These are phyloP conservation scores for Neoarius graeffei DNA, from an alignment of 2,113 vertebrate species.

Conservation along the genomic window DNA sequence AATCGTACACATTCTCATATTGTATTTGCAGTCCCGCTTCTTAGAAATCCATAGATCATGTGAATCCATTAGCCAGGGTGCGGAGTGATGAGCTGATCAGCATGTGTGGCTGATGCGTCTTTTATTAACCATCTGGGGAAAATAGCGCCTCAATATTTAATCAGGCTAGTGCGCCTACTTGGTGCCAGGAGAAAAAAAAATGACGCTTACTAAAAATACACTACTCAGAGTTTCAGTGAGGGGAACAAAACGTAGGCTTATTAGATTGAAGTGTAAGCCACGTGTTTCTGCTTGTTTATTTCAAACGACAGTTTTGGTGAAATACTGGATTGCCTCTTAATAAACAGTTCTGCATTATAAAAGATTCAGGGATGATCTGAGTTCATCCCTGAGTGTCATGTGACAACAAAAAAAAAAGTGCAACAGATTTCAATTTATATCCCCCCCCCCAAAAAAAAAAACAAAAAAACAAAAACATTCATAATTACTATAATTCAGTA, in stretches of 20 bases:
- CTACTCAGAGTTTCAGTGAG: constrained; percentile 40
- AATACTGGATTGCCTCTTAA: background rate
- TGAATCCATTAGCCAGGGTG: constrained; percentile 26
- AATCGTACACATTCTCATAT: background rate
- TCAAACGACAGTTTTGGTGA: constrained; percentile 1
- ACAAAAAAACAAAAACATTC: no score
- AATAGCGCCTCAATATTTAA: constrained; percentile 50
- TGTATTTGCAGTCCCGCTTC: background rate
- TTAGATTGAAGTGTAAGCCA: background rate
- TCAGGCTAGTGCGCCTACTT: constrained; percentile 34
- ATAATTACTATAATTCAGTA: no score
- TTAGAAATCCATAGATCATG: constrained; percentile 5
- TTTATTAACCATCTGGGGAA: constrained; percentile 53
- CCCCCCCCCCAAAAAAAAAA: no score
- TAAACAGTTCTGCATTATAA: background rate
- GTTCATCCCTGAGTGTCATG: no score
- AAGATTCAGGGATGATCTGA: background rate
- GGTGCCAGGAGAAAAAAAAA: constrained; percentile 43
- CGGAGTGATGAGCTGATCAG: constrained; percentile 31
- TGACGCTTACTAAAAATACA: constrained; percentile 40
- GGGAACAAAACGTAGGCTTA: constrained; percentile 7
- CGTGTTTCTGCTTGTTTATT: background rate
- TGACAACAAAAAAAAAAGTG: no score
- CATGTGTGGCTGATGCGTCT: constrained; percentile 49
- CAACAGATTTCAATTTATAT: no score